Conservation (phyloP, 2,888 invertebrate genomes). For the Cheilosia variabilis region DNA sequence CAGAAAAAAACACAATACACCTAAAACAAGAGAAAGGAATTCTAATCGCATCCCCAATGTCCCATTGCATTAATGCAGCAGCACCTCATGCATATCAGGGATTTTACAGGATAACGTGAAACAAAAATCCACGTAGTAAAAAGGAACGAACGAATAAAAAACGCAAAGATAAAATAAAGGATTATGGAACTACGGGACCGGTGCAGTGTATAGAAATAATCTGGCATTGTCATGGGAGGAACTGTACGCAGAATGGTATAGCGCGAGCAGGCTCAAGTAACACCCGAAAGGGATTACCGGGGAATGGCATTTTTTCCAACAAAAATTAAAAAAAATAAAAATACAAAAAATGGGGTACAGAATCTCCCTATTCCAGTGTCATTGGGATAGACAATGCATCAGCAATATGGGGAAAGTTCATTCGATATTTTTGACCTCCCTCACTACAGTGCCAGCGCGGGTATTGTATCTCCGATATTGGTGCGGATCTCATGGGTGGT, state of each 20-base stretch:
- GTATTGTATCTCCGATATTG: too few species aligned
- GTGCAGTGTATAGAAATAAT: constrained; percentile 66
- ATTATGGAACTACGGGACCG: constrained; percentile 56
- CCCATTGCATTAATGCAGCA: constrained; percentile 73
- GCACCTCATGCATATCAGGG: constrained; percentile 68
- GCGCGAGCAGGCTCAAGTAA: constrained; percentile 49
- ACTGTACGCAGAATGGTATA: constrained; percentile 45
- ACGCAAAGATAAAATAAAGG: constrained; percentile 72
- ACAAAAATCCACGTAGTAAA: constrained; percentile 15
- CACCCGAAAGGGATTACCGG: constrained; percentile 62
- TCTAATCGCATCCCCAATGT: constrained; percentile 74
- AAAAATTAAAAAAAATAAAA: constrained; percentile 18
- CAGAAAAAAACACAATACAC: constrained; percentile 14
- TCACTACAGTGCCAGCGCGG: background rate
- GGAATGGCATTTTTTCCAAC: constrained; percentile 43
- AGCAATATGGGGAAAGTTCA: constrained; percentile 34
- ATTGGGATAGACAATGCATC: constrained; percentile 50
- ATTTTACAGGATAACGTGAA: constrained; percentile 60
- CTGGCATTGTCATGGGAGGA: constrained; percentile 66
- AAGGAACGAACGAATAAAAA: constrained; percentile 21
- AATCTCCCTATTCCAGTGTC: constrained; percentile 18
- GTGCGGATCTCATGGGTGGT: too few species aligned
- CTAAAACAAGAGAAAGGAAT: constrained; percentile 40
- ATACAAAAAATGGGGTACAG: background rate
- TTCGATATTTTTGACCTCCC: constrained; percentile 60